Percentiles rank a stretch among this genome's conserved stretches.
phyloP scores from a whole-genome alignment of 2,888 invertebrate genomes.

The Megalurothrips usitatus region DNA sequence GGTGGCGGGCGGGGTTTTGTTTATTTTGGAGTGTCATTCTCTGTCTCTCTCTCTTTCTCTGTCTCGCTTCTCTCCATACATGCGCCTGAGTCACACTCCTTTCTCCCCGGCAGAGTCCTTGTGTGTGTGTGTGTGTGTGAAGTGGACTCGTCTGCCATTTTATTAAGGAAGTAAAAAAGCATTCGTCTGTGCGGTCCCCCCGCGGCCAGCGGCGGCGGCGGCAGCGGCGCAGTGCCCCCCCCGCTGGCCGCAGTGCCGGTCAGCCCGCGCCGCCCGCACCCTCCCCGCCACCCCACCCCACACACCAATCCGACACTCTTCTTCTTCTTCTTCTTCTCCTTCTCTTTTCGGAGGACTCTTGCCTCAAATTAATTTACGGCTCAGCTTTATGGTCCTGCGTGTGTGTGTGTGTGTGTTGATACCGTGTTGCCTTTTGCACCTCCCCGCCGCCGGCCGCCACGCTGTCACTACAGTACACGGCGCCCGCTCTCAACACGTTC shows the following conservation, averaged over 20 bases:
- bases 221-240: too few relatives aligned
- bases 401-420: neutral
- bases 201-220: neutral
- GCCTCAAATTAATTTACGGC: neutral
- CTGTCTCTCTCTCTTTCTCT: neutral
- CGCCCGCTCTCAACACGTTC: too few relatives aligned
- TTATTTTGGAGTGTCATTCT: neutral
- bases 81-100: neutral
- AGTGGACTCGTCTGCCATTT: conserved; percentile 1
- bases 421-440: neutral
- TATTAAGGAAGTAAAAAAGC: conserved; percentile 23
- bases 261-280: neutral
- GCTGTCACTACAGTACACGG: too few relatives aligned
- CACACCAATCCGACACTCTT: neutral
- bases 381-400: neutral
- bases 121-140: conserved; percentile 9
- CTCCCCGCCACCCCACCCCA: neutral
- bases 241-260: neutral
- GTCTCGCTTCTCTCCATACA: neutral
- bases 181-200: neutral
- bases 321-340: too few relatives aligned
- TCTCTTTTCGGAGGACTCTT: neutral
- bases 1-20: neutral
- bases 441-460: neutral
- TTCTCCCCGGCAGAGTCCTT: neutral